Conservation (phyloP, 1,140 invertebrate genomes). For the Panagrolaimus sp. region DNA sequence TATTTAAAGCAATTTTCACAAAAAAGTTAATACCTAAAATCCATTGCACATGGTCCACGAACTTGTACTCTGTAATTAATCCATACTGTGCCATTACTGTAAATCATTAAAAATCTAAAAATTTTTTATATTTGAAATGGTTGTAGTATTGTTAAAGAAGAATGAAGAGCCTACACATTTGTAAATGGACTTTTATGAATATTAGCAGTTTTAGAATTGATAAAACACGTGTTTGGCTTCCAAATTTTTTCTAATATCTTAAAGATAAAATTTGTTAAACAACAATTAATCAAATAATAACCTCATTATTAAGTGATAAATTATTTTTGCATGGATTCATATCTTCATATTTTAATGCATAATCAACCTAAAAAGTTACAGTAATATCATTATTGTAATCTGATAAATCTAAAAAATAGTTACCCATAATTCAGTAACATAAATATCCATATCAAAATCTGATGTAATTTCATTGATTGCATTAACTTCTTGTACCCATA, state of each 20-base stretch:
- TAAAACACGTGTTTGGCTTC: conserved; percentile 51
- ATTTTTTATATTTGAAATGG: not conserved
- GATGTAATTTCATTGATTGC: conserved; percentile 48
- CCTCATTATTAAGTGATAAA: conserved; percentile 43
- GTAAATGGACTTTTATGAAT: conserved; percentile 48
- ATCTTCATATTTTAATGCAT: conserved; percentile 40
- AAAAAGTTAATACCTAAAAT: conserved; percentile 17
- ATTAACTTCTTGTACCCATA: conserved; percentile 51
- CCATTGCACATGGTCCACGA: conserved; percentile 43
- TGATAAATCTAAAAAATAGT: not conserved
- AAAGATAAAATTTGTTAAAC: no score
- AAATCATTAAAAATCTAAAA: conserved; percentile 45
- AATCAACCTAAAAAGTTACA: conserved; percentile 19
- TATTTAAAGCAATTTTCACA: not conserved
- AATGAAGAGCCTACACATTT: conserved; percentile 30
- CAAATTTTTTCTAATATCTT: conserved; percentile 44
- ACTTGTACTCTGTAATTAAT: conserved; percentile 43
- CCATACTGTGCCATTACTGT: conserved; percentile 48
- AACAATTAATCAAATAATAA: no score
- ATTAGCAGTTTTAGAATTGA: conserved; percentile 44
- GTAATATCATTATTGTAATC: not conserved
- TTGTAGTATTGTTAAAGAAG: no score
- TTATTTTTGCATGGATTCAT: conserved; percentile 48
- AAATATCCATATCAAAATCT: conserved; percentile 49
- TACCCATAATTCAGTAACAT: conserved; percentile 46